Conservation (phyloP, 2,888 invertebrate species). For the Sialis fuliginosa region DNA sequence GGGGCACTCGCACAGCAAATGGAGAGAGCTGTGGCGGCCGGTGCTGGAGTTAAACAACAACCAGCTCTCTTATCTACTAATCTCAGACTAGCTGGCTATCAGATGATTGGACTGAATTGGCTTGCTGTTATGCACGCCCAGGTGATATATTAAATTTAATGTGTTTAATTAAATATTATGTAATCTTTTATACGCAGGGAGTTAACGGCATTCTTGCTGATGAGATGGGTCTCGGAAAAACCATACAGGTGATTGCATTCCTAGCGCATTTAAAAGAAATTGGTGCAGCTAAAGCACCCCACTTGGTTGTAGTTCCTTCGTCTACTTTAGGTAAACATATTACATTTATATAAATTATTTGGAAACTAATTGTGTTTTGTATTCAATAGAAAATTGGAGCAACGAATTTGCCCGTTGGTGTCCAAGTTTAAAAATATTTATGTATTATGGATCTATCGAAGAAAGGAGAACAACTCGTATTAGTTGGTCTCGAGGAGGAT, state of each 20-base stretch:
- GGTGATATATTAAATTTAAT: too few species aligned
- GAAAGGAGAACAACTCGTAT: constrained; percentile 64
- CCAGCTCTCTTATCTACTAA: constrained; percentile 47
- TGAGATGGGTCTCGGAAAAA: constrained; percentile 94
- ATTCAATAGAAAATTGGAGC: constrained; percentile 59
- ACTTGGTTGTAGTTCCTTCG: constrained; percentile 89
- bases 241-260: constrained; percentile 86
- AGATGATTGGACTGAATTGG: constrained; percentile 86
- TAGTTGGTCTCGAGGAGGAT: constrained; percentile 51
- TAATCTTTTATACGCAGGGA: constrained; percentile 19
- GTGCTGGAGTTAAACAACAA: constrained; percentile 56
- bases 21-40: constrained; percentile 61
- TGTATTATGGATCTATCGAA: constrained; percentile 78
- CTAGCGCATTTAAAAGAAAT: constrained; percentile 75
- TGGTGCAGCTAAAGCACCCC: constrained; percentile 54
- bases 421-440: constrained; percentile 56
- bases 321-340: constrained; percentile 62
- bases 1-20: constrained; percentile 62
- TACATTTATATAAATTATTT: not conserved
- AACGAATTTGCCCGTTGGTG: constrained; percentile 66
- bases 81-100: constrained; percentile 70
- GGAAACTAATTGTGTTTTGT: constrained; percentile 2
- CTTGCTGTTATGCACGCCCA: constrained; percentile 74
- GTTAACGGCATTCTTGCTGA: constrained; percentile 93
- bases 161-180: too few species aligned